A percentile compares a stretch with the other conserved stretches of the same genome.
Evolutionary conservation across 2,888 invertebrate genomes (phyloP).

Genomic region (Apamea monoglypha): DNA sequence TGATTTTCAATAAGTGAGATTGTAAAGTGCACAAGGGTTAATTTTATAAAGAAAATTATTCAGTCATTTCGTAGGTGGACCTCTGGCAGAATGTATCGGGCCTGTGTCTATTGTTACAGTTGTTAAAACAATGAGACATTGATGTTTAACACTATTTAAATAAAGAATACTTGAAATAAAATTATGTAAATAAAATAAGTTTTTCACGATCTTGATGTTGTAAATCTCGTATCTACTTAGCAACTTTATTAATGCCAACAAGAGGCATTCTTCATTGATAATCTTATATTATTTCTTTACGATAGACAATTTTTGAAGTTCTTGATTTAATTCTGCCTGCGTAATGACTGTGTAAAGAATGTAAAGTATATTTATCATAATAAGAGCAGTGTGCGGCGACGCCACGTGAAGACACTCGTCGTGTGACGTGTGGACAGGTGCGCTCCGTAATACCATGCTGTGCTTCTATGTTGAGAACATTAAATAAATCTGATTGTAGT

Average conservation of each 20-base stretch:
- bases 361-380: conserved; percentile 35
- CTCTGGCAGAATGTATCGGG: conserved; percentile 17
- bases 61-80: conserved; percentile 47
- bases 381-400: conserved; percentile 33
- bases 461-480: conserved; percentile 84
- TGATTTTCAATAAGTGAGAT: conserved; percentile 64
- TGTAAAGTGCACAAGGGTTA: conserved; percentile 72
- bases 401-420: conserved; percentile 33
- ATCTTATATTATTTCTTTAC: conserved; percentile 5
- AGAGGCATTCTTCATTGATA: conserved; percentile 14
- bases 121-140: conserved; percentile 26
- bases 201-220: conserved; percentile 45
- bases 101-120: conserved; percentile 29
- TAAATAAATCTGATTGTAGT: conserved; percentile 86
- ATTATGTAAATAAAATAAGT: conserved; percentile 20
- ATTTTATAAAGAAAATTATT: conserved; percentile 63
- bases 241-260: not conserved
- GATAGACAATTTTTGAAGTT: not conserved
- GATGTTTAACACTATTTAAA: conserved; percentile 17
- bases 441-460: conserved; percentile 69
- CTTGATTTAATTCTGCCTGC: conserved; percentile 16
- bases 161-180: not conserved
- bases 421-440: conserved; percentile 26
- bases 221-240: conserved; percentile 19
- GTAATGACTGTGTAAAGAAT: conserved; percentile 48